phyloP scores from a whole-genome alignment of 2,797 vertebrate species.

The Ibycter americanus region DNA sequence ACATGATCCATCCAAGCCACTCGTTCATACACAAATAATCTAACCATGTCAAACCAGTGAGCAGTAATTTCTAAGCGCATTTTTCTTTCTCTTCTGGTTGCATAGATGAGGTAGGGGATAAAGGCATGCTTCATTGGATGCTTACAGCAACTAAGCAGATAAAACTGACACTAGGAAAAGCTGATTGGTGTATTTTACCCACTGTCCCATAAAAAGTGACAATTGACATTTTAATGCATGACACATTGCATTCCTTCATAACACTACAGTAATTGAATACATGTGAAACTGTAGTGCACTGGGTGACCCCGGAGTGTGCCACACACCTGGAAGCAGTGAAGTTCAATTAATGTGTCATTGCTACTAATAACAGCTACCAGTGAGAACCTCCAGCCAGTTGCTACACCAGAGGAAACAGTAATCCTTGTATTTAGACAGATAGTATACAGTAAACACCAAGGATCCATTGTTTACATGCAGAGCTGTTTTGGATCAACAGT shows the following conservation, averaged over 20 bases:
- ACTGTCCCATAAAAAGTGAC: slow-evolving; percentile 23
- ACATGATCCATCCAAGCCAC: background rate
- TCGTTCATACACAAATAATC: background rate
- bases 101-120: background rate
- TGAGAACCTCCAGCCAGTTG: slow-evolving; percentile 72
- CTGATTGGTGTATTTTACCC: background rate
- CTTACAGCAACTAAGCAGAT: background rate
- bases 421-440: slow-evolving; percentile 55
- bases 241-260: slow-evolving; percentile 66
- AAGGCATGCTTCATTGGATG: background rate
- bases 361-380: slow-evolving; percentile 76
- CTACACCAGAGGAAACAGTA: slow-evolving; percentile 36
- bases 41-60: background rate
- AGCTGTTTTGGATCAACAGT: slow-evolving; percentile 11
- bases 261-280: slow-evolving; percentile 71
- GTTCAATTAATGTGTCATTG: slow-evolving; percentile 81
- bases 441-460: slow-evolving; percentile 32
- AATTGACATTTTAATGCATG: slow-evolving; percentile 54
- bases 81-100: background rate
- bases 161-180: background rate
- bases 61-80: background rate
- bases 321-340: slow-evolving; percentile 83
- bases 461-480: slow-evolving; percentile 11
- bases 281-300: slow-evolving; percentile 59
- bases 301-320: slow-evolving; percentile 77